These are phyloP conservation scores for Lepidochitona cinerea DNA, from an alignment of 2,888 invertebrate genomes.

Conservation along the genomic window DNA sequence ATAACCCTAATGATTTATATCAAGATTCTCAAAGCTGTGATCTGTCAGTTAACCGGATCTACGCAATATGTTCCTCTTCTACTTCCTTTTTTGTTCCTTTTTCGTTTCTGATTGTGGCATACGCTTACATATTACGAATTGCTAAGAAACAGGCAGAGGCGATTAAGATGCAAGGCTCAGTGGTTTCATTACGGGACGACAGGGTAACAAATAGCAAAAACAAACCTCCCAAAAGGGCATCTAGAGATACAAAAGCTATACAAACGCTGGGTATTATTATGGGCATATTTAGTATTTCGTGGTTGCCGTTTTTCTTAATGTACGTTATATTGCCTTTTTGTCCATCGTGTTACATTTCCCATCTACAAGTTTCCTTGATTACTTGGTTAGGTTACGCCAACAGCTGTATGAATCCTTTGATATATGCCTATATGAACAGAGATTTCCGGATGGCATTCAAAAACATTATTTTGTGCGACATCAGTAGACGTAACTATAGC, in stretches of 20 bases:
- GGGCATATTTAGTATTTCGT: slow-evolving; percentile 44
- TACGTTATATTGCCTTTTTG: slow-evolving; percentile 45
- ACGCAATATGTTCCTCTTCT: slow-evolving; percentile 62
- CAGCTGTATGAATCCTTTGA: slow-evolving; percentile 51
- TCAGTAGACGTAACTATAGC: neutral
- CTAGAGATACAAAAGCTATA: slow-evolving; percentile 40
- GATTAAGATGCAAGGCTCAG: slow-evolving; percentile 38
- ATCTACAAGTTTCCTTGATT: slow-evolving; percentile 34
- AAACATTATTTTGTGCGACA: neutral
- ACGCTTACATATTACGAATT: slow-evolving; percentile 56
- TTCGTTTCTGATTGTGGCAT: slow-evolving; percentile 61
- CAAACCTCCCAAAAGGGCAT: slow-evolving; percentile 4
- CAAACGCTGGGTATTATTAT: slow-evolving; percentile 46
- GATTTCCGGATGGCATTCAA: slow-evolving; percentile 48
- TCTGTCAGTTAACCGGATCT: slow-evolving; percentile 56
- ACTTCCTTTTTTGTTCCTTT: slow-evolving; percentile 65
- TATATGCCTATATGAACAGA: slow-evolving; percentile 48
- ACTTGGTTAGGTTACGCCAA: slow-evolving; percentile 59
- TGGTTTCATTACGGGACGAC: slow-evolving; percentile 24
- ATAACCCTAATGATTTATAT: slow-evolving; percentile 69
- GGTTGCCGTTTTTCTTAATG: slow-evolving; percentile 49
- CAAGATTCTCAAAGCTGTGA: slow-evolving; percentile 28
- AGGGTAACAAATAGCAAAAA: slow-evolving; percentile 28
- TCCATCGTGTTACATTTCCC: slow-evolving; percentile 33
- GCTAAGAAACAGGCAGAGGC: slow-evolving; percentile 57